These are phyloP conservation scores for Leptarthrus brevirostris DNA, from an alignment of 2,888 invertebrate genomes.

Conservation along the genomic window DNA sequence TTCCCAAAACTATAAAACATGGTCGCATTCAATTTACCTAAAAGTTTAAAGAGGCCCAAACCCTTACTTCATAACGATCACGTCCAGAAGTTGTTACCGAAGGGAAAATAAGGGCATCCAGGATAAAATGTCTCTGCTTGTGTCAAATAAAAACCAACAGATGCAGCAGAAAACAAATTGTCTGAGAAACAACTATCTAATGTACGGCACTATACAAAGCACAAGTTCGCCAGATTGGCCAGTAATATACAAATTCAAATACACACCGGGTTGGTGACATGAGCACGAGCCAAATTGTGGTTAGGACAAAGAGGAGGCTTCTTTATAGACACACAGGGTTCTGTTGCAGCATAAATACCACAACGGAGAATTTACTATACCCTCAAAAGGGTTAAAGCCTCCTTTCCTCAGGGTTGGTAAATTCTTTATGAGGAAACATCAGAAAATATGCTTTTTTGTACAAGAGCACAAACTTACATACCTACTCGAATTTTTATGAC, in stretches of 20 bases:
- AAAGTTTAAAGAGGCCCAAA: not conserved
- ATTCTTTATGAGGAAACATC: constrained; percentile 45
- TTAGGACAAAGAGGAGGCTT: constrained; percentile 46
- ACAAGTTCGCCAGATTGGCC: constrained; percentile 15
- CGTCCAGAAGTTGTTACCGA: not conserved
- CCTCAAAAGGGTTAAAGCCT: constrained; percentile 51
- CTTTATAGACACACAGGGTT: constrained; percentile 13
- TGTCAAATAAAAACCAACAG: not conserved
- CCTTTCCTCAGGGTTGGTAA: constrained; percentile 46
- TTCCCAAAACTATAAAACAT: no score
- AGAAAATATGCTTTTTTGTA: constrained; percentile 8
- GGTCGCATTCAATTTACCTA: not conserved
- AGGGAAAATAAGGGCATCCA: not conserved
- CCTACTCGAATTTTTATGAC: constrained; percentile 23
- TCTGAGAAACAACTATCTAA: constrained; percentile 6
- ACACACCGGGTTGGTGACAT: constrained; percentile 27
- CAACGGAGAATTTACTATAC: constrained; percentile 50
- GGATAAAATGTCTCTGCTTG: not conserved
- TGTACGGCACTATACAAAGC: constrained; percentile 7
- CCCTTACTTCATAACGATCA: not conserved
- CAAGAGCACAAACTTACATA: constrained; percentile 5
- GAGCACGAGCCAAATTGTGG: constrained; percentile 49
- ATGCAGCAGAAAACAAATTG: constrained; percentile 11
- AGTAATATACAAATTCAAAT: not conserved
- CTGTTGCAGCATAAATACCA: constrained; percentile 39